Evolutionary conservation across 2,113 vertebrate species (phyloP).

Genomic region (Numida meleagris): DNA sequence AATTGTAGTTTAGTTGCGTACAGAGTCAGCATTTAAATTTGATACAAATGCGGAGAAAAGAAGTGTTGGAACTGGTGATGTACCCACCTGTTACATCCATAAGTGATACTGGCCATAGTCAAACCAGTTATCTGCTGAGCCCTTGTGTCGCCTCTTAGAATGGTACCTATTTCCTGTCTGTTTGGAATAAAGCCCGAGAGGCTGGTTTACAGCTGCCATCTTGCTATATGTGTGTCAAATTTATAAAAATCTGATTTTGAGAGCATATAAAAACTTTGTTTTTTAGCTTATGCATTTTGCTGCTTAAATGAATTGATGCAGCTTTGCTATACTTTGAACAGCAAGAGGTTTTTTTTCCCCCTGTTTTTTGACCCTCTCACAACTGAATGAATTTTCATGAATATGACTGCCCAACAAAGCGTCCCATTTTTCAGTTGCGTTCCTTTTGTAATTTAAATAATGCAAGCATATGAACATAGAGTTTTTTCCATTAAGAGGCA

Average conservation of each 20-base stretch:
- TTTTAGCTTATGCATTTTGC: not conserved
- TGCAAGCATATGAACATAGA: conserved; percentile 34
- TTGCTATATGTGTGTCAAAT: not conserved
- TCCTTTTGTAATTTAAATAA: conserved; percentile 71
- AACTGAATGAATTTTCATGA: conserved; percentile 31
- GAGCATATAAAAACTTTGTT: not conserved
- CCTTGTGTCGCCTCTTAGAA: not conserved
- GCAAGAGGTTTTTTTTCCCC: not conserved
- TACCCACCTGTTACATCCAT: not conserved
- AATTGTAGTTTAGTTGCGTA: not conserved
- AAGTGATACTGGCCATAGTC: not conserved
- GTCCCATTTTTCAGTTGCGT: conserved; percentile 32
- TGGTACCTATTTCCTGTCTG: not conserved
- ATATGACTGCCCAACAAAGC: conserved; percentile 48
- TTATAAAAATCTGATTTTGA: not conserved
- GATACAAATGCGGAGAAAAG: not conserved
- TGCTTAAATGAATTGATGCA: not conserved
- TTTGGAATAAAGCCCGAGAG: not conserved
- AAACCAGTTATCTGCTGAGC: not conserved
- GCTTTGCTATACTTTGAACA: not conserved
- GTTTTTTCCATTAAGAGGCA: conserved; percentile 60
- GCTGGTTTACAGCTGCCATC: not conserved
- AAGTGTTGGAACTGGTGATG: not conserved
- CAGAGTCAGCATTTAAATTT: not conserved
- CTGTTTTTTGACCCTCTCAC: not conserved